Evolutionary conservation across 1,140 invertebrate species (phyloP).

Genomic region (Pachypsylla venusta): DNA sequence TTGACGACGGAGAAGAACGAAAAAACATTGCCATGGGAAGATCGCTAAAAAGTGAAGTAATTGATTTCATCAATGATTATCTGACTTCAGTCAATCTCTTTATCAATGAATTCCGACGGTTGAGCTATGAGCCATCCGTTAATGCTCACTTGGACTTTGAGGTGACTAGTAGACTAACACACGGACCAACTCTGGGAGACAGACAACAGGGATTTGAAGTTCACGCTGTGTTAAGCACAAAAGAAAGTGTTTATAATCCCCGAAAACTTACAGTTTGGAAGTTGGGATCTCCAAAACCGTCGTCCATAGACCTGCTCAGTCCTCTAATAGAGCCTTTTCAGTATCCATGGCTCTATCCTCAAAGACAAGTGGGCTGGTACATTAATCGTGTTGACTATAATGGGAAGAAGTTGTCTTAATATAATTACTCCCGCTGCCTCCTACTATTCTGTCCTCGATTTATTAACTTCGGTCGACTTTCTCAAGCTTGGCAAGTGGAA

Average conservation of each 20-base stretch:
- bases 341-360: constrained; percentile 3
- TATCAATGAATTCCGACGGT: not conserved
- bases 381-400: not conserved
- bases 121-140: constrained; percentile 1
- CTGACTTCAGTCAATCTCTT: not conserved
- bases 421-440: constrained; percentile 5
- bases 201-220: not conserved
- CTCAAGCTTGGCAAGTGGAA: constrained; percentile 11
- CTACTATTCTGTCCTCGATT: not conserved
- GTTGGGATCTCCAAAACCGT: not conserved
- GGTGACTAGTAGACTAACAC: not conserved
- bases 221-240: not conserved
- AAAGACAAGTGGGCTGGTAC: not conserved
- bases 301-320: not conserved
- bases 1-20: constrained; percentile 12
- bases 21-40: not conserved
- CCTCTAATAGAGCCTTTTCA: constrained; percentile 11
- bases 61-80: not conserved
- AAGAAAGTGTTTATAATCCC: not conserved
- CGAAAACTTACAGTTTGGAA: not conserved
- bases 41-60: not conserved
- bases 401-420: not conserved
- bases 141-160: constrained; percentile 8
- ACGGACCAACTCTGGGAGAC: constrained; percentile 7
- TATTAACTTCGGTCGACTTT: not conserved